A percentile compares a stretch with the other conserved stretches of the same genome.
phyloP scores from a whole-genome alignment of 2,888 invertebrate species.

The Acanthopleura granulata region DNA sequence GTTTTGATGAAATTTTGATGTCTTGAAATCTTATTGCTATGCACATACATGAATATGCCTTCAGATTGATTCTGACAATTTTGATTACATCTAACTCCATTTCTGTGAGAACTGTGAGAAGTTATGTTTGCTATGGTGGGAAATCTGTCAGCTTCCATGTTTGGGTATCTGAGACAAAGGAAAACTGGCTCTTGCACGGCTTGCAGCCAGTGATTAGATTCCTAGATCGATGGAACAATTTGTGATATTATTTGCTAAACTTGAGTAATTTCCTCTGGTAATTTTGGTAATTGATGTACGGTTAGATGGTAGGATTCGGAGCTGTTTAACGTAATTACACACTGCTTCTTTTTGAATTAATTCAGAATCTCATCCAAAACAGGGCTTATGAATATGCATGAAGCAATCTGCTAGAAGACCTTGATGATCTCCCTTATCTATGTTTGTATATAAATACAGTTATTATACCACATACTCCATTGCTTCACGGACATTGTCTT shows the following conservation, averaged over 20 bases:
- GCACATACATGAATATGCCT: too few species aligned
- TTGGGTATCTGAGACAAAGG: too few species aligned
- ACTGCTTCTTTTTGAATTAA: not conserved
- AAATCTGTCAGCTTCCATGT: too few species aligned
- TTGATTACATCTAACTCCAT: too few species aligned
- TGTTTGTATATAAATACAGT: not conserved
- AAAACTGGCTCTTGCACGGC: too few species aligned
- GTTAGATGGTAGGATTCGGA: not conserved
- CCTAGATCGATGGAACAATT: not conserved
- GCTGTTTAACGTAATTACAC: not conserved
- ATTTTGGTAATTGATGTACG: slow-evolving; percentile 4
- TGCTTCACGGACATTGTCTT: too few species aligned
- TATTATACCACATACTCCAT: not conserved
- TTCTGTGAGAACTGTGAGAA: too few species aligned
- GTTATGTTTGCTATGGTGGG: too few species aligned
- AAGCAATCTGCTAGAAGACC: not conserved
- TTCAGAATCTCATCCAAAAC: not conserved
- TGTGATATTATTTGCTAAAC: slow-evolving; percentile 13
- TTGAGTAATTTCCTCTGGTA: slow-evolving; percentile 14
- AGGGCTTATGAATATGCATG: not conserved
- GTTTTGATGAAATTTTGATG: too few species aligned
- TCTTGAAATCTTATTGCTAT: too few species aligned
- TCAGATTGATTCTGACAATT: too few species aligned
- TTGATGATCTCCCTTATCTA: not conserved
- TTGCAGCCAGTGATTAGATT: too few species aligned